phyloP scores from a whole-genome alignment of 1,140 invertebrate species.

The Cyphomyrmex costatus region DNA sequence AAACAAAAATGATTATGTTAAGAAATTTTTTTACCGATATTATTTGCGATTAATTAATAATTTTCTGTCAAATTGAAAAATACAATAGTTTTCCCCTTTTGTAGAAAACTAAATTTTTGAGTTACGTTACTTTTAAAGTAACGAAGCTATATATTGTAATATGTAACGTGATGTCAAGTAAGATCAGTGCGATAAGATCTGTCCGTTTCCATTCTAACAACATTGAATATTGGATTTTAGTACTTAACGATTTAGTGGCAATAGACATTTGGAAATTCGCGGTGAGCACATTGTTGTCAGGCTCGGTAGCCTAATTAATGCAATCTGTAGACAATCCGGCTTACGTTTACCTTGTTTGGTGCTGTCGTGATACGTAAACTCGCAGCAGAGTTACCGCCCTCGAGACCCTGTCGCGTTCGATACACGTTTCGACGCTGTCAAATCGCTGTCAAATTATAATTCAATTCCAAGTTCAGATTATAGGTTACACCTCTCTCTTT shows the following conservation, averaged over 20 bases:
- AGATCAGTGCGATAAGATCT: not conserved
- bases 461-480: not conserved
- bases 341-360: conserved; percentile 11
- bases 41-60: no score
- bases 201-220: not conserved
- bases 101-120: no score
- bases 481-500: not conserved
- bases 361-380: conserved; percentile 43
- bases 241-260: conserved; percentile 15
- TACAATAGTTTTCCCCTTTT: no score
- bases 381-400: conserved; percentile 5
- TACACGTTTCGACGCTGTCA: conserved; percentile 32
- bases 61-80: no score
- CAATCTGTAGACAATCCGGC: conserved; percentile 46
- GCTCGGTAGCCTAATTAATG: conserved; percentile 43
- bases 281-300: conserved; percentile 39
- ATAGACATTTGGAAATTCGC: conserved; percentile 46
- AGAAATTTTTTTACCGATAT: no score
- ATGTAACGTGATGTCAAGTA: not conserved
- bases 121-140: no score
- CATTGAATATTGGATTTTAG: conserved; percentile 39
- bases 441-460: conserved; percentile 48
- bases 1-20: no score
- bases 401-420: not conserved
- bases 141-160: no score